Percentiles rank a stretch among this genome's conserved stretches.
These are phyloP conservation scores for Eulemur macaco DNA, from an alignment of 2,113 vertebrate genomes.

Conservation along the genomic window DNA sequence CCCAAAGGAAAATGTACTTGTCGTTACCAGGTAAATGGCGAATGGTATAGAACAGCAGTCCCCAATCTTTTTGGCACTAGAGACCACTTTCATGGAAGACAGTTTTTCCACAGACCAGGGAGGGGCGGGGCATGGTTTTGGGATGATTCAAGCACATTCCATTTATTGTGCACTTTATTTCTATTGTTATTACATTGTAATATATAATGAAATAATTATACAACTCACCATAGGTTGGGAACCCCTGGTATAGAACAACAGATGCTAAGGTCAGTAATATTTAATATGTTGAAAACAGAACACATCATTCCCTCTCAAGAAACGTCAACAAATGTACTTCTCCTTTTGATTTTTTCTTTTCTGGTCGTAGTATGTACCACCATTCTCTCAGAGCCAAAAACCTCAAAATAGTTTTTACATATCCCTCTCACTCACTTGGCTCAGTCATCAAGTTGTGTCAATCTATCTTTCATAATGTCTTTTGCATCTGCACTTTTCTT, in stretches of 20 bases:
- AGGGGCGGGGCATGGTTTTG: no score
- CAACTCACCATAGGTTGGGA: no score
- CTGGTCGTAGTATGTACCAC: not conserved
- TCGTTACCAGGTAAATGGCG: not conserved
- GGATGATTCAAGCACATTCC: no score
- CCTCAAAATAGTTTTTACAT: slow-evolving; percentile 46
- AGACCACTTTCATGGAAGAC: no score
- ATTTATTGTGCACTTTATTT: no score
- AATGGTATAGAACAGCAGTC: not conserved
- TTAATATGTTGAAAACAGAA: not conserved
- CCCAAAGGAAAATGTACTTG: not conserved
- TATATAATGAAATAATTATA: no score
- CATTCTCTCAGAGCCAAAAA: slow-evolving; percentile 18
- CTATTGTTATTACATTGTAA: no score
- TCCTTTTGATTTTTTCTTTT: not conserved
- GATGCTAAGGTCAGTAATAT: not conserved
- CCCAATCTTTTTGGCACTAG: no score
- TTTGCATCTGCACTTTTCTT: slow-evolving; percentile 58
- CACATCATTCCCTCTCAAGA: not conserved
- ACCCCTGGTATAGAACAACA: not conserved
- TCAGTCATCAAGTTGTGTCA: not conserved
- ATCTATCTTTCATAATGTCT: slow-evolving; percentile 61
- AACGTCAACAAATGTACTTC: not conserved
- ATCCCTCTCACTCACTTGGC: slow-evolving; percentile 20
- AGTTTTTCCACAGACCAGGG: no score